phyloP scores from a whole-genome alignment of 2,113 vertebrate species.

The Saccopteryx leptura region DNA sequence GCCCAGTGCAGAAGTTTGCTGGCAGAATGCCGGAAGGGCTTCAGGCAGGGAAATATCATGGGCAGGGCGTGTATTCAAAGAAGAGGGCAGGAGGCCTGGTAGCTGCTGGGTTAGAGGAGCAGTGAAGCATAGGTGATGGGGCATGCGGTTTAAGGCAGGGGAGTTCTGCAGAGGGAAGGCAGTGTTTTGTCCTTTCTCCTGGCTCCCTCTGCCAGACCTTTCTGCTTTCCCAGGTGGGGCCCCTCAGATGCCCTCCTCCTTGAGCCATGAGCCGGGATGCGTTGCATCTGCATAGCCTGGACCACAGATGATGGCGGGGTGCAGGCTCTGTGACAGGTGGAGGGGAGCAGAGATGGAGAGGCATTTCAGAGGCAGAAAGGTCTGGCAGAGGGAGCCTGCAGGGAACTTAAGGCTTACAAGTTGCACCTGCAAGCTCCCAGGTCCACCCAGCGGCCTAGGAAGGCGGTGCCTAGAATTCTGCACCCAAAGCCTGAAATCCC shows the following conservation, averaged over 20 bases:
- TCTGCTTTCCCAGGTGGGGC: background rate
- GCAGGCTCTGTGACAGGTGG: background rate
- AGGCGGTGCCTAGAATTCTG: background rate
- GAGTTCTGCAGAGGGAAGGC: background rate
- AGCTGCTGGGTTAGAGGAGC: background rate
- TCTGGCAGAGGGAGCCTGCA: background rate
- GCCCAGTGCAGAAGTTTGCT: background rate
- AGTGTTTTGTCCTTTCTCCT: background rate
- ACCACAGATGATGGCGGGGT: background rate
- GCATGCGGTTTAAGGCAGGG: background rate
- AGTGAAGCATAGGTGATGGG: background rate
- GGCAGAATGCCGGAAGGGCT: background rate
- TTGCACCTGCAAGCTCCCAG: background rate
- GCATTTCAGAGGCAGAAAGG: background rate
- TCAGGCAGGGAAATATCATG: fast-evolving
- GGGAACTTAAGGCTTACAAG: background rate
- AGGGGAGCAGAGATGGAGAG: background rate
- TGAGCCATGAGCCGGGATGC: background rate
- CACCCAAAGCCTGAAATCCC: background rate
- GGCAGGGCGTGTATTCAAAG: background rate
- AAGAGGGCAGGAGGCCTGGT: background rate
- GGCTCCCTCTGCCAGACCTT: too few relatives aligned
- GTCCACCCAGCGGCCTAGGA: background rate
- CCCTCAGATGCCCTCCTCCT: background rate
- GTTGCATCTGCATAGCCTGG: background rate